Evolutionary conservation across 2,113 vertebrate species (phyloP), one percentile per base, ranked within the genome.

Genomic region (Rhagologus leucostigma): DNA sequence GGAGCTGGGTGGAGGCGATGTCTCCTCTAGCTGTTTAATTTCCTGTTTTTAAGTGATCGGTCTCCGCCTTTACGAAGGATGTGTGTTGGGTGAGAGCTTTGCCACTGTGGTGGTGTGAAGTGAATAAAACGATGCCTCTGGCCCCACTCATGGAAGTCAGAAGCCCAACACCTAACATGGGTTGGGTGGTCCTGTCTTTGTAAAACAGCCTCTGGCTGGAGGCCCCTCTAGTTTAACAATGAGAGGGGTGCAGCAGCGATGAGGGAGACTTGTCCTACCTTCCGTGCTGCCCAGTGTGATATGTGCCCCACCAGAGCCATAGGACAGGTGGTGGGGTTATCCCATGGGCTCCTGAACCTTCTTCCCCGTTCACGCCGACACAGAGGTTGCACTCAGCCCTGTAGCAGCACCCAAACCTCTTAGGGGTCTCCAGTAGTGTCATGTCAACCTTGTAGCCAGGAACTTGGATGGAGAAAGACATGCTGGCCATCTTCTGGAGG

Each of bases 231-330:
- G 9, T 87, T 93, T 65, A 53, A 74, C 21, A 35, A 11, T 0
- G 2, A 37, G 16, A 73, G 16, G 10, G 10, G 16, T 24, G 6
- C 39, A 21, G 42, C 41, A 52, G 53, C 0, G 0, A 32, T 12
- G 10, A 4, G 41, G 74, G 76, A 62, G 19, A 24, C 29, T 41
- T 56, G 32, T 69, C 84, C 32, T 42, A 15, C 17, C 30, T 59
- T 27, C 13, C 6, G 29, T 59, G 44, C 49, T 89, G 44, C 32
- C 33, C 78, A 0, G 5, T 39, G 22, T 46, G 29, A 8, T 13
- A 26, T 0, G 0, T 46, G 23, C 20, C 55, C 85, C 3, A 0
- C 39, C 56, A n/a, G 20, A 68, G 33, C 35, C 39, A 6, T 5
- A 33, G 37, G 6, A 35, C 17, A 27, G 24, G 13, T 56, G 33